Evolutionary conservation across 2,797 vertebrate species (phyloP).

Genomic region (Cossypha niveicapilla): DNA sequence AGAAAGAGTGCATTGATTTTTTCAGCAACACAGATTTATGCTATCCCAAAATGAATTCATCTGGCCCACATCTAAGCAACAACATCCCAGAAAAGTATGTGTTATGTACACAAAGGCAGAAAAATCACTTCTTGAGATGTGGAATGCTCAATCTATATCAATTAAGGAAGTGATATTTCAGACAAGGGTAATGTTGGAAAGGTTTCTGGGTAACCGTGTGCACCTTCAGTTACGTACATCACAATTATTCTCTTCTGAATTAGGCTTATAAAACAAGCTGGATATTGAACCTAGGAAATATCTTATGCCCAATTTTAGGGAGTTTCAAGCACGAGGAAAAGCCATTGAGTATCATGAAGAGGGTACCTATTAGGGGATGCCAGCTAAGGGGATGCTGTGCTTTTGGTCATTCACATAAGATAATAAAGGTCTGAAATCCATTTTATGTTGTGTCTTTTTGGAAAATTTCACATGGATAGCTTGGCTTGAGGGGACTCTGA

Average conservation of each 20-base stretch:
- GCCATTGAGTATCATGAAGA: background rate
- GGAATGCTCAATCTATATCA: background rate
- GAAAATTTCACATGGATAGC: background rate
- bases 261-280: background rate
- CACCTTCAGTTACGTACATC: background rate
- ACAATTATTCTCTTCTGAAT: background rate
- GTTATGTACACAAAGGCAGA: background rate
- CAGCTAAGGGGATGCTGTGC: background rate
- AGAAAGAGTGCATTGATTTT: background rate
- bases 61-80: background rate
- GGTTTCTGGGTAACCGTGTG: background rate
- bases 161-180: background rate
- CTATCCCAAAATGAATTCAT: background rate
- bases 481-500: background rate
- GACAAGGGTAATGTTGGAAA: background rate
- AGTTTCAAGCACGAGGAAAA: background rate
- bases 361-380: background rate
- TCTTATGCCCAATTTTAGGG: background rate
- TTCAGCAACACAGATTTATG: background rate
- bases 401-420: background rate
- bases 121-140: background rate
- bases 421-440: background rate
- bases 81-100: background rate
- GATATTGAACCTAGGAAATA: background rate
- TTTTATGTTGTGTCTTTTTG: background rate